Evolutionary conservation across 2,113 vertebrate species (phyloP).

Genomic region (Ailurus styani): DNA sequence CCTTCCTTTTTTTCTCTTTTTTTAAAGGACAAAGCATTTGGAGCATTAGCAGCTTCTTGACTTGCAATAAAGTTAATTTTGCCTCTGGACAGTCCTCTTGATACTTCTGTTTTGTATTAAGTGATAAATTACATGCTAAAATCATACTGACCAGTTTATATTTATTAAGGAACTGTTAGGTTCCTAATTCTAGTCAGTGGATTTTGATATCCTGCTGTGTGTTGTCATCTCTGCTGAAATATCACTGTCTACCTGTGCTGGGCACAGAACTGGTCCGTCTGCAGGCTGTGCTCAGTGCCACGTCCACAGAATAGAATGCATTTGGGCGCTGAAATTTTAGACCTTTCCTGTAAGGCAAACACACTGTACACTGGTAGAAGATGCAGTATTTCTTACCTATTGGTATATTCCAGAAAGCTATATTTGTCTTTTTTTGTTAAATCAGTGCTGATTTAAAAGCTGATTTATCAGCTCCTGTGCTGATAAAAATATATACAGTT

Average conservation of each 20-base stretch:
- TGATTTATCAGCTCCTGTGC: background rate
- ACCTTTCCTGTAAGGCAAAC: background rate
- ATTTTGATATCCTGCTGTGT: background rate
- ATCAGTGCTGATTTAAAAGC: background rate
- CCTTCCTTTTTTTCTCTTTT: background rate
- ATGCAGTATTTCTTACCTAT: background rate
- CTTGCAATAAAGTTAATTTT: background rate
- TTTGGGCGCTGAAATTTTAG: background rate
- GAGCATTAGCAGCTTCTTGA: background rate
- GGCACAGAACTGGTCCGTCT: background rate
- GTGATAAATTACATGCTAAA: background rate
- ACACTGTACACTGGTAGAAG: background rate
- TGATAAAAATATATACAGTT: background rate
- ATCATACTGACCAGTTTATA: background rate
- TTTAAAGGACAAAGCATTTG: background rate
- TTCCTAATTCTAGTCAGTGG: background rate
- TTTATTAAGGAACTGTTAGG: background rate
- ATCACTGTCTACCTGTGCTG: background rate
- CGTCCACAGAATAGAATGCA: accelerated
- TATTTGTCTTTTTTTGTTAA: background rate
- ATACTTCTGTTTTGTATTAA: background rate
- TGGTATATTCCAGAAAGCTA: background rate
- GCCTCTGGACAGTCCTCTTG: background rate
- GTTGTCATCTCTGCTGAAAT: too few species aligned
- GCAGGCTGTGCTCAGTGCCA: too few species aligned